phyloP scores from a whole-genome alignment of 2,888 invertebrate genomes.

The Pandemis cinnamomeana region DNA sequence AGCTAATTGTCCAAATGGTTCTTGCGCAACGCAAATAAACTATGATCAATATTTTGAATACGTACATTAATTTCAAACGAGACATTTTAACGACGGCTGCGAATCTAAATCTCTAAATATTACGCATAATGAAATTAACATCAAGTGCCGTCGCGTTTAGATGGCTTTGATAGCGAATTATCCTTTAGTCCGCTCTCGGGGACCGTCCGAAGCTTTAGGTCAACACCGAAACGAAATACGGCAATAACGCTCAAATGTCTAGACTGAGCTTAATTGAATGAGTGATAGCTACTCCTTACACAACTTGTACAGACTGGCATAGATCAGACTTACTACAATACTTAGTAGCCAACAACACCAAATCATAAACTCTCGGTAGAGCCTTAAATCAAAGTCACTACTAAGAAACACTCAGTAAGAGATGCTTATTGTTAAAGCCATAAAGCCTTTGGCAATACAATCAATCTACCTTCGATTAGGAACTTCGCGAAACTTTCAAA shows the following conservation, averaged over 20 bases:
- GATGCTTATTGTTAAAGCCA: constrained; percentile 5
- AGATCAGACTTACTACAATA: constrained; percentile 9
- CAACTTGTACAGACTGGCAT: constrained; percentile 15
- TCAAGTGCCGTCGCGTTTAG: constrained; percentile 1
- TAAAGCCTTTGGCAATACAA: constrained; percentile 30
- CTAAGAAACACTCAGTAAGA: not conserved
- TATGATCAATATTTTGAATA: not conserved
- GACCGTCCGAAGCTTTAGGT: constrained; percentile 18
- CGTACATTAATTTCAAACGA: not conserved
- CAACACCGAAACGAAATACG: constrained; percentile 26
- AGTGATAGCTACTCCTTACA: constrained; percentile 22
- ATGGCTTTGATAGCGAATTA: constrained; percentile 12
- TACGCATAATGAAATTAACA: constrained; percentile 2
- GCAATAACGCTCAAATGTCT: constrained; percentile 25
- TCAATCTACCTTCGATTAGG: constrained; percentile 33
- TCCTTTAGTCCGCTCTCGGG: constrained; percentile 2
- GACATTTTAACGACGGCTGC: not conserved
- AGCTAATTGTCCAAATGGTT: constrained; percentile 33
- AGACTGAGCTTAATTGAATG: constrained; percentile 31
- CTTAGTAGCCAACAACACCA: not conserved
- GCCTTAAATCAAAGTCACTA: not conserved
- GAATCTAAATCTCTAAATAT: constrained; percentile 6
- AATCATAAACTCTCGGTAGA: not conserved
- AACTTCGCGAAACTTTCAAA: constrained; percentile 40
- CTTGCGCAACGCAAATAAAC: not conserved